Conservation (phyloP, 2,888 invertebrate species). For the Salpingus planirostris region DNA sequence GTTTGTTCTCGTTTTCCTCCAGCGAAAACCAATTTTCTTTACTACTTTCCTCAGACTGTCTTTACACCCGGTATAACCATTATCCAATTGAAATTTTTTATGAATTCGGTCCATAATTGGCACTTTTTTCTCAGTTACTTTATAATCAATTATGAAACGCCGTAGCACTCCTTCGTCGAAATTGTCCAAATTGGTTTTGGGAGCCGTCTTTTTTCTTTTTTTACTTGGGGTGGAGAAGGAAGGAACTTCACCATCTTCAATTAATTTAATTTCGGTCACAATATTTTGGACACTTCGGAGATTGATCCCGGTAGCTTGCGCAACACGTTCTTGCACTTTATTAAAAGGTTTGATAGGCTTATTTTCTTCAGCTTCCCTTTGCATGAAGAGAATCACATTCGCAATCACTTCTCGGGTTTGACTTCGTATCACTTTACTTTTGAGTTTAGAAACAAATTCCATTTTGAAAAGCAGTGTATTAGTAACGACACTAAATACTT, state of each 20-base stretch:
- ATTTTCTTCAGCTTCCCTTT: no score
- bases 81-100: conserved; percentile 7
- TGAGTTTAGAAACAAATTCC: no score
- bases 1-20: conserved; percentile 1
- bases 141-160: background rate
- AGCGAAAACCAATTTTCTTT: conserved; percentile 1
- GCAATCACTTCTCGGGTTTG: no score
- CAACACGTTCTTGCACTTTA: background rate
- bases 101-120: background rate
- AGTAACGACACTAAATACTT: no score
- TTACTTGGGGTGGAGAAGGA: conserved; percentile 1
- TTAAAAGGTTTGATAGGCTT: no score
- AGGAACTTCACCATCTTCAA: background rate
- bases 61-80: background rate
- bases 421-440: no score
- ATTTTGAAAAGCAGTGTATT: no score
- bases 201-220: background rate
- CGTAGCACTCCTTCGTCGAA: background rate
- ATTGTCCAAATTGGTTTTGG: background rate
- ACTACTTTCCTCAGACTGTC: conserved; percentile 5
- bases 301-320: no score
- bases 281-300: no score
- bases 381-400: no score
- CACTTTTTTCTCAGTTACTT: background rate
- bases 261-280: background rate